Evolutionary conservation across 2,797 vertebrate genomes (phyloP).

Genomic region (Chiropotes sagulatus): DNA sequence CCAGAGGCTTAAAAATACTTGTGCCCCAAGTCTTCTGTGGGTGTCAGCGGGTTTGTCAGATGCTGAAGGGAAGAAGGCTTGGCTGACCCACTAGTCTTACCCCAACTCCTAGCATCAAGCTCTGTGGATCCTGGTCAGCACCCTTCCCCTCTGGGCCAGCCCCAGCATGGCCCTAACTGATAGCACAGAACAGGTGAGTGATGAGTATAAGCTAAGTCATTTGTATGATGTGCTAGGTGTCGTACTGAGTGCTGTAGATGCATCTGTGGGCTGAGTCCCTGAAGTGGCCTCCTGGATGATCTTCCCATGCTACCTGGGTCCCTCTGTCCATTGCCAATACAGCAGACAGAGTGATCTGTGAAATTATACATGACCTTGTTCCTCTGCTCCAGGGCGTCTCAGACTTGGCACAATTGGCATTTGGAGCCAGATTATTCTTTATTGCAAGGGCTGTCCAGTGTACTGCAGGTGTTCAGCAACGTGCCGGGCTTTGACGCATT

Average conservation of each 20-base stretch:
- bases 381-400: background rate
- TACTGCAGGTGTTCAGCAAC: background rate
- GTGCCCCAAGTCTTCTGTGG: background rate
- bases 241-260: background rate
- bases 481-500: background rate
- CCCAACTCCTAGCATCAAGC: background rate
- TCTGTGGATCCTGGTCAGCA: background rate
- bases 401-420: background rate
- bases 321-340: background rate
- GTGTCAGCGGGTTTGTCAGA: background rate
- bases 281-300: background rate
- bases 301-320: background rate
- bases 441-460: background rate
- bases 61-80: background rate
- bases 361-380: background rate
- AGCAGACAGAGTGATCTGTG: background rate
- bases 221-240: background rate
- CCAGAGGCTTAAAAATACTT: constrained; percentile 36
- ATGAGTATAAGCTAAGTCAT: background rate
- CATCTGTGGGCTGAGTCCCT: background rate
- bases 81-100: background rate
- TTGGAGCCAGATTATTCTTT: background rate
- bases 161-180: background rate
- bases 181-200: background rate
- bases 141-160: background rate